Base-by-base conservation (phyloP, 2,797 vertebrate genomes). In the Onychomys arenicola region DNA sequence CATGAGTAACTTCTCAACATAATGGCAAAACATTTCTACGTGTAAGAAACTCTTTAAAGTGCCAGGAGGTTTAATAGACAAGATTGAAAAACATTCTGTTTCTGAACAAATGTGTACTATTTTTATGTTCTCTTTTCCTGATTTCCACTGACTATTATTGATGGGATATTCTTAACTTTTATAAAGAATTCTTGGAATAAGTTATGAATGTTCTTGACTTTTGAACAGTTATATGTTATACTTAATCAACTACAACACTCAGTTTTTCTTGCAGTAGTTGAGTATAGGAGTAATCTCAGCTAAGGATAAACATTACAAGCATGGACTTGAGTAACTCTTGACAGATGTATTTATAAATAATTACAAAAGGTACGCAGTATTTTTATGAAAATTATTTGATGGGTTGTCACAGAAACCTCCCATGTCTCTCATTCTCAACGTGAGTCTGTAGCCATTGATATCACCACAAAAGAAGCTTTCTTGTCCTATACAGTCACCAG, bases 31-130 rank as follows among this genome's bases (percentile, higher is more conserved):
- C 73, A 88, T 86, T 93, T 95, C 81, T 73, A 78, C 4, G 1
- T 89, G 32, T 87, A 76, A 87, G 52, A 63, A 25, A 57, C 29
- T 95, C 40, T 71, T 97, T 97, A 94, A 92, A 94, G 69, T 69
- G 81, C 90, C 43, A 91, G 29, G 27, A 77, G 52, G 69, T 92
- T 97, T 84, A 73, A 73, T 92, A 94, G 27, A 94, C 49, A 37
- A 69, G 61, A 77, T 86, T 82, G 34, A 32, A 82, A 92, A 88
- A 1, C 27, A 75, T 32, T 93, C 76, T 85, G 34, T 90, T 97
- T 96, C 21, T 89, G 76, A 88, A 49, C 9, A 93, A 86, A 83
- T 65, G 6, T 1, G 0, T 40, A 19, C 23, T 73, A 52, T 89
- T 96, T 96, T 77, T 95, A 57, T 55, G 6, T 8, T 90, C 17